Percentiles rank a stretch among this genome's conserved stretches.
These are phyloP conservation scores for Microtus richardsoni DNA, from an alignment of 2,113 vertebrate species.

Conservation along the genomic window DNA sequence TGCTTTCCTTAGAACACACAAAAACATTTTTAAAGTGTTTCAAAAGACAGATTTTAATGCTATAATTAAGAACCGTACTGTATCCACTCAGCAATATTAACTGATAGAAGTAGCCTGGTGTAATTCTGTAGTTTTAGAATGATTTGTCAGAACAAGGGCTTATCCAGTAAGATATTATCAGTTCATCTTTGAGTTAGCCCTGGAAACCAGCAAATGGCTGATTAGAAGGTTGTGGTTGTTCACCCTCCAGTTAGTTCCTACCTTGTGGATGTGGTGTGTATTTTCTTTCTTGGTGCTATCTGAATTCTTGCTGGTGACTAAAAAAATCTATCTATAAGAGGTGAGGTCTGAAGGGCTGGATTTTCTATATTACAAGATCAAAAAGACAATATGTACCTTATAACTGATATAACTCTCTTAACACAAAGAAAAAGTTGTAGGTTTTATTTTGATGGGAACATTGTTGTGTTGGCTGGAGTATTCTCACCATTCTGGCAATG, in stretches of 20 bases:
- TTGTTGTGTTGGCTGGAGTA: background rate
- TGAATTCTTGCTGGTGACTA: background rate
- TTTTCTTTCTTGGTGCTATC: background rate
- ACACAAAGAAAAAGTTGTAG: background rate
- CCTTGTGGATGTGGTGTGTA: fast-evolving
- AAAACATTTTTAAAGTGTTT: background rate
- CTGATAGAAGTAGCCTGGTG: background rate
- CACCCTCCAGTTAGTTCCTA: background rate
- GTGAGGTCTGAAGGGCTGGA: fast-evolving
- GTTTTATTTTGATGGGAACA: background rate
- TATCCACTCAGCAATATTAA: fast-evolving
- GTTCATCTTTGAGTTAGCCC: background rate
- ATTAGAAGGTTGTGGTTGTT: background rate
- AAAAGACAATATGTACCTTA: background rate
- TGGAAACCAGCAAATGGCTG: background rate
- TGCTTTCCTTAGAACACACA: background rate
- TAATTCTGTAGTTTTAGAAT: background rate
- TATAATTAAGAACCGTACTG: too few relatives aligned
- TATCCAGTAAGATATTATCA: background rate
- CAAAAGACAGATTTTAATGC: background rate
- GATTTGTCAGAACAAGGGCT: background rate
- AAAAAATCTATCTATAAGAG: background rate
- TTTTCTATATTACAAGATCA: background rate
- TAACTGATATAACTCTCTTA: background rate
- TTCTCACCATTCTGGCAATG: background rate